phyloP scores from a whole-genome alignment of 1,140 invertebrate species.

The Atta texana region DNA sequence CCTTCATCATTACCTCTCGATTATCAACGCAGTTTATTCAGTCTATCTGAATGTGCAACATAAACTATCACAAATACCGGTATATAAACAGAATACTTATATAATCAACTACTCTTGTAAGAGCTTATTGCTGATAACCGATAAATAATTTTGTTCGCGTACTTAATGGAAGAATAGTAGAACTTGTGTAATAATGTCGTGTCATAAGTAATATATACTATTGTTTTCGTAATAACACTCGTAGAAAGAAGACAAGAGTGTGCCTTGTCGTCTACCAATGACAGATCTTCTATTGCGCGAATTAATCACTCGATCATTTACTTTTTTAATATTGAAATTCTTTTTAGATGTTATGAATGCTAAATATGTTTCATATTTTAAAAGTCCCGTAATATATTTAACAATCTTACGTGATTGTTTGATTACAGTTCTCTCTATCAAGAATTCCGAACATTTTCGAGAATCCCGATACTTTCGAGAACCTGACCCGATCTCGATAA shows the following conservation, averaged over 20 bases:
- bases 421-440: too few species aligned
- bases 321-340: background rate
- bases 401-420: background rate
- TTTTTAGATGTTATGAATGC: background rate
- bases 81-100: background rate
- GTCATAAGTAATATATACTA: background rate
- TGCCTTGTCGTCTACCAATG: background rate
- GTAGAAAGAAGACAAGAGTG: background rate
- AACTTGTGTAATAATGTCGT: slow-evolving; percentile 6
- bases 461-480: too few species aligned
- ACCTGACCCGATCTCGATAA: too few species aligned
- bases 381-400: background rate
- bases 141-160: slow-evolving; percentile 7
- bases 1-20: background rate
- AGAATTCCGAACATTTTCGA: too few species aligned
- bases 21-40: background rate
- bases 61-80: background rate
- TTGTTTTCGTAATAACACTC: background rate
- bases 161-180: background rate
- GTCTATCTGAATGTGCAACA: background rate
- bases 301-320: background rate
- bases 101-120: background rate
- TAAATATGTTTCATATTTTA: too few species aligned
- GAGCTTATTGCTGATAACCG: background rate
- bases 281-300: background rate